Evolutionary conservation across 2,113 vertebrate genomes (phyloP), one percentile per base, ranked within the genome.

Genomic region (Galemys pyrenaicus): DNA sequence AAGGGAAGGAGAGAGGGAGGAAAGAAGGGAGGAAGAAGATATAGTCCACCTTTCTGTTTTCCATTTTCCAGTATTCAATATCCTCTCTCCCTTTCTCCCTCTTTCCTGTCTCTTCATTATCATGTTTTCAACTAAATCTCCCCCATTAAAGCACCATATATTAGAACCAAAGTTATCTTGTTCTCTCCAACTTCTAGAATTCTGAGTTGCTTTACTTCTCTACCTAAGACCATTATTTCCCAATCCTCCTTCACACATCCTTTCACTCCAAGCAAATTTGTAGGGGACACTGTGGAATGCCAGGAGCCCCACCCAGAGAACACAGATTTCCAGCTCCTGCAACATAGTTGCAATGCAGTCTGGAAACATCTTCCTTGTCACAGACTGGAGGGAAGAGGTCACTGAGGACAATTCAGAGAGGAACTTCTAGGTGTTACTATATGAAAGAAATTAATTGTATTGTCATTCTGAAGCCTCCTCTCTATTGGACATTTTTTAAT

Each of bases 181-280:
- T 44, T n/a, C n/a, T 49, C 28, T 49, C 30, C 2, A 1, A 9
- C 7, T 35, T 39, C 51, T 4, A 30, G 51, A 54, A 30, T 64
- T 75, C 58, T 20, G 28, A 22, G 49, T 17, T 68, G 49, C 26
- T 73, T 30, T 32, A 6, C 8, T 2, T 49, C 64, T 32, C 22
- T 19, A 5, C 0, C 11, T 35, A 22, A 1, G 1, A 0, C 5
- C 10, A 1, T 2, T 3, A 37, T 15, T 30, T 46, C 39, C 32
- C 16, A 32, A 37, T 32, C 28, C 30, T 12, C 60, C 22, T 9
- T 26, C 64, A 10, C 30, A 3, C 62, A 5, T n/a, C 9, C n/a
- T 67, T 8, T 67, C 15, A 22, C 15, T 37, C 37, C 0, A 35
- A 49, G 32, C 30, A 65, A 46, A 26, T n/a, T 35, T 44, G n/a